Evolutionary conservation across 1,140 invertebrate species (phyloP), one percentile per base, ranked within the genome.

Genomic region (Fopius arisanus): DNA sequence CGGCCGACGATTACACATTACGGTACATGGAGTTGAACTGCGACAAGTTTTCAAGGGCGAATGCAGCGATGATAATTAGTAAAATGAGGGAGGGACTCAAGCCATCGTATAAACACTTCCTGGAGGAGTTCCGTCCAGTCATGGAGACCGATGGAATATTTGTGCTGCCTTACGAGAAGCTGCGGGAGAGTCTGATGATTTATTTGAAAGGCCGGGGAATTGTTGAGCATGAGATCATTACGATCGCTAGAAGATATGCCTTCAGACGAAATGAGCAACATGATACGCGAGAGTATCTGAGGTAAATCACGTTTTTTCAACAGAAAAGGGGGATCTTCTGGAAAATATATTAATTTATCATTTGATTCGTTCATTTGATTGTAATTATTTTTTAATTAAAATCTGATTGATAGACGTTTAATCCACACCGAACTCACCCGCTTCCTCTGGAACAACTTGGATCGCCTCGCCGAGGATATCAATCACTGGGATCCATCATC

Each of bases 1-100:
- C 92, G 29, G 94, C 95, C 7, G 96, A 98, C 84, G 93, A 96
- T 82, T 97, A 96, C 84, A 92, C 94, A 3, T 88, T 96, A 68
- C 89, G 92, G 54, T 97, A 96, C 83, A 95, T 97, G 96, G 96
- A 98, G 85, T 80, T 92, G n/a, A 88, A 96, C 86, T 83, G 90
- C 70, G 81, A 91, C 75, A 90, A 95, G 92, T 95, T 93, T 85
- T 91, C 91, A 0, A 92, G 92, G 88, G 89, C 93, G 1, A 91
- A 95, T 79, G 88, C 92, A 7, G 88, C 89, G 29, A 51, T 90
- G 0, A 94, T 95, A 41, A 91, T 95, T 90, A 86, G 90, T 33
- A 94, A 94, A 87, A 88, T 95, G 28, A 88, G 91, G 14, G 87
- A 91, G 51, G 85, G 89, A 43, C 83, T 93, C 21, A 88, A 89